phyloP scores from a whole-genome alignment of 2,888 invertebrate species.

The Palloptera scutellata region DNA sequence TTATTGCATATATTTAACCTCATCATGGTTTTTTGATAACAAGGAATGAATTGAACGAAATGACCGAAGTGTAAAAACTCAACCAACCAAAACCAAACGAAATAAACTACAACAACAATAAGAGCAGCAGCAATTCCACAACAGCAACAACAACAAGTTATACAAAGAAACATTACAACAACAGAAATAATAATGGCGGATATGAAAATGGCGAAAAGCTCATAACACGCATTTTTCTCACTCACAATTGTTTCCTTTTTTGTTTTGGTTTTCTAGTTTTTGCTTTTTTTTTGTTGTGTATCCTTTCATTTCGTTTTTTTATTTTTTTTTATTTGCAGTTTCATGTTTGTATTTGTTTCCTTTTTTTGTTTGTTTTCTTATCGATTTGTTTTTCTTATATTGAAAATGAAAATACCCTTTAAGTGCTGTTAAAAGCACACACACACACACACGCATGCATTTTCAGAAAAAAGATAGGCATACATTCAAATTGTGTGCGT shows the following conservation, averaged over 20 bases:
- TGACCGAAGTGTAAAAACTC: neutral
- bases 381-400: slow-evolving; percentile 31
- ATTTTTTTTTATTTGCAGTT: slow-evolving; percentile 18
- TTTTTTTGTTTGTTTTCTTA: slow-evolving; percentile 27
- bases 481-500: neutral
- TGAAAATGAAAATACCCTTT: slow-evolving; percentile 35
- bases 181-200: slow-evolving; percentile 21
- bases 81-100: slow-evolving; percentile 22
- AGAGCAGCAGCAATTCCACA: slow-evolving; percentile 16
- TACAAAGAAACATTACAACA: slow-evolving; percentile 26
- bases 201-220: neutral
- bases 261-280: neutral
- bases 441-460: slow-evolving; percentile 8
- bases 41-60: slow-evolving; percentile 16
- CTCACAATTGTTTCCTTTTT: neutral
- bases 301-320: slow-evolving; percentile 8
- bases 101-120: slow-evolving; percentile 26
- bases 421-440: slow-evolving; percentile 29
- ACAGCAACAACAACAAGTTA: slow-evolving; percentile 13
- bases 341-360: slow-evolving; percentile 23
- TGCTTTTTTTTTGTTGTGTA: neutral
- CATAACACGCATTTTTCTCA: slow-evolving; percentile 1
- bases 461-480: too few relatives aligned
- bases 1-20: slow-evolving; percentile 27
- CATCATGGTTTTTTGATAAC: slow-evolving; percentile 26